phyloP scores from a whole-genome alignment of 1,140 invertebrate genomes.

The Halictus rubicundus region DNA sequence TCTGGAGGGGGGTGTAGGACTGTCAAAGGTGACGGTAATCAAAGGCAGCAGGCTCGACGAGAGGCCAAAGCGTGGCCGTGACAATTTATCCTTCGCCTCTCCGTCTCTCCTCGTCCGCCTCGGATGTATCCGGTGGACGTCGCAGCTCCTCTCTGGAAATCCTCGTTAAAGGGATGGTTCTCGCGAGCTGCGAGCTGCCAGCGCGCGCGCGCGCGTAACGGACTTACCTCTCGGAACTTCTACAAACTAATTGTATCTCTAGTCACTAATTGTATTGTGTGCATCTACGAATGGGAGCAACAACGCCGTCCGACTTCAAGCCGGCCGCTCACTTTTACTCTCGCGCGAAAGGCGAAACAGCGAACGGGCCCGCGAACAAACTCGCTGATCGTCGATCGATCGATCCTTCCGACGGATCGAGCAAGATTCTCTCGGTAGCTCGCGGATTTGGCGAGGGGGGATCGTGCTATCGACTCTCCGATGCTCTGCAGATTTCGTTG shows the following conservation, averaged over 20 bases:
- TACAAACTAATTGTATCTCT: slow-evolving; percentile 73
- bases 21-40: slow-evolving; percentile 25
- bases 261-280: slow-evolving; percentile 74
- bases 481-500: slow-evolving; percentile 10
- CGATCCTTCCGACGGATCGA: too few relatives aligned
- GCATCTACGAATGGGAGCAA: slow-evolving; percentile 79
- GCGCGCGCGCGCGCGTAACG: slow-evolving; percentile 54
- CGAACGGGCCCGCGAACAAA: too few relatives aligned
- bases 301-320: slow-evolving; percentile 66
- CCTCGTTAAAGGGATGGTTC: slow-evolving; percentile 42
- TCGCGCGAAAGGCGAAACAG: not conserved
- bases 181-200: slow-evolving; percentile 22
- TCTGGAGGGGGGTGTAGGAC: not conserved
- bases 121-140: slow-evolving; percentile 28
- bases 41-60: slow-evolving; percentile 40
- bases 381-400: too few relatives aligned
- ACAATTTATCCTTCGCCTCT: slow-evolving; percentile 42
- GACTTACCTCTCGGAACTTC: slow-evolving; percentile 71
- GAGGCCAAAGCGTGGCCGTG: slow-evolving; percentile 39
- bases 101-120: slow-evolving; percentile 28
- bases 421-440: not conserved
- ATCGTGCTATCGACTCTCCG: slow-evolving; percentile 14
- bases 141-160: slow-evolving; percentile 42
- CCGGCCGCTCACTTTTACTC: slow-evolving; percentile 6
- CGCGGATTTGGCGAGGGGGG: not conserved